Evolutionary conservation across 2,113 vertebrate genomes (phyloP).

Genomic region (Narcine bancroftii): DNA sequence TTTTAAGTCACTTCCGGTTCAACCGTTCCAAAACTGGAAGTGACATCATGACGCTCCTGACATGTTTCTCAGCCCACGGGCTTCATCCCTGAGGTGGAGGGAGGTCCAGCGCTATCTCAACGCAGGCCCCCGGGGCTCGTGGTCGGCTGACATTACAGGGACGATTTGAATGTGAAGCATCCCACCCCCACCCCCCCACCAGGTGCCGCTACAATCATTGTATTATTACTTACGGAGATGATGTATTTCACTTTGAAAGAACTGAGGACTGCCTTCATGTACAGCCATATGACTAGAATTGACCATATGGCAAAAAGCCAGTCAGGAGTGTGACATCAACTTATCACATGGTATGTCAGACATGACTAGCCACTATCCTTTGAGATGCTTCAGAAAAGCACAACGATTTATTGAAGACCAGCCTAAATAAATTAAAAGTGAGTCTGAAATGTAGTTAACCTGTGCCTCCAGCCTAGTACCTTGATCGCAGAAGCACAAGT

Average conservation of each 20-base stretch:
- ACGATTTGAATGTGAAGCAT: too few species aligned
- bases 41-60: too few species aligned
- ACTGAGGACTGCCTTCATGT: not conserved
- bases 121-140: too few species aligned
- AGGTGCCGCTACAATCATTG: too few species aligned
- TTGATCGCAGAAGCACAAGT: not conserved
- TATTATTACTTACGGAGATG: too few species aligned
- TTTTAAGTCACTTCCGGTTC: too few species aligned
- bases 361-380: not conserved
- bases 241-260: not conserved
- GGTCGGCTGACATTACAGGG: too few species aligned
- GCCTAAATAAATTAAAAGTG: not conserved
- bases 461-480: not conserved
- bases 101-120: too few species aligned
- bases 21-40: too few species aligned
- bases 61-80: too few species aligned
- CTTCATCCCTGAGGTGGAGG: too few species aligned
- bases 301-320: not conserved
- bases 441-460: not conserved
- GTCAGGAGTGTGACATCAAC: not conserved
- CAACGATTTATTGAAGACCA: not conserved
- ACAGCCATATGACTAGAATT: not conserved
- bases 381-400: not conserved
- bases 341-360: not conserved
- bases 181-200: too few species aligned